Base-by-base conservation (phyloP, 1,140 invertebrate species). In the Sweltsa coloradensis region DNA sequence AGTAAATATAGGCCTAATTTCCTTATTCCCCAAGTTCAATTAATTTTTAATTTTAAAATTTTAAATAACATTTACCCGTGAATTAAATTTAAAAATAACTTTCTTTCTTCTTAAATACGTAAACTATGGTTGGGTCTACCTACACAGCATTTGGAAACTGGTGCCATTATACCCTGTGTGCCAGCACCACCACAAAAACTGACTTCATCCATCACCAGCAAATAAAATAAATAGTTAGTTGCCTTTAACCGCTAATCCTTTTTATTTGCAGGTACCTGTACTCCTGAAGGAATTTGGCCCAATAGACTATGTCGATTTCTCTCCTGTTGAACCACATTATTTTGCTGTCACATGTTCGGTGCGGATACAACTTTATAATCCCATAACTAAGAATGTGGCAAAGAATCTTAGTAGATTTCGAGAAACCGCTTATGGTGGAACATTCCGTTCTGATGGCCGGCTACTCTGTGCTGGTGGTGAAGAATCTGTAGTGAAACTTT, bases 291-390 rank as follows among this genome's bases (percentile, higher is more conserved):
- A 96, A 66, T 89, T 86, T 72, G 89, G 89, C 27, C 75, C 84
- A 0, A 87, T 96, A 25, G 89, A 93, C 61, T 85, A 87, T 57
- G 77, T 97, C 42, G 84, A 94, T 61, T 91, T 96, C 61, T 89
- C 86, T 55, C 85, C 86, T 5, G 69, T 81, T 13, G 79, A 90
- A 57, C 88, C 89, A 1, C 75, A 92, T 69, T 80, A 87, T 61
- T 89, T 93, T 71, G 88, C 89, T 11, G 83, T 92, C 5, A 90
- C 91, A 37, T 92, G 85, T 64, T 92, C 89, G 1, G 84, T 89
- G 6, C 73, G 87, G 60, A 83, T 95, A 56, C 89, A 94, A 71
- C 68, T 95, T n/a, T 95, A 93, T 61, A 89, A 89, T 68, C 79
- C 88, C 6, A 79, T 88, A 24, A 91, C 85, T 34, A 86, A 90